Conservation (phyloP, 2,888 invertebrate species). For the Sisyra terminalis region DNA sequence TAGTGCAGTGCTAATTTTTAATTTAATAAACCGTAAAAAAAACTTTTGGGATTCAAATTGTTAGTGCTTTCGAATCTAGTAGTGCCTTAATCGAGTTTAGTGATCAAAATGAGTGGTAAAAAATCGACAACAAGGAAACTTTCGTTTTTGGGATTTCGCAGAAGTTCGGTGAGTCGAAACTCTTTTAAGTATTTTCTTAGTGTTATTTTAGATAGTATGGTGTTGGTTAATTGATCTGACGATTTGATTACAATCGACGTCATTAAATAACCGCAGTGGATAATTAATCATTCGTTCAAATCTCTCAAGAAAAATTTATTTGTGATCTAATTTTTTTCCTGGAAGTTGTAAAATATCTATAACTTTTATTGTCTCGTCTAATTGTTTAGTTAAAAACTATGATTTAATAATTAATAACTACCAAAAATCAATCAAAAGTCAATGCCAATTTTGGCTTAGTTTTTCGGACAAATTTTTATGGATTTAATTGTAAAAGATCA, state of each 20-base stretch:
- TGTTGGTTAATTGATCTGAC: too few species aligned
- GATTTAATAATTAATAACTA: too few species aligned
- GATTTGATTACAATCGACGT: too few species aligned
- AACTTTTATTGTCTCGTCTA: too few species aligned
- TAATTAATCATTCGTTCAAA: too few species aligned
- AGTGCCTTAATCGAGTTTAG: background rate
- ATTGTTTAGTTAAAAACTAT: too few species aligned
- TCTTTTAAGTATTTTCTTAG: background rate
- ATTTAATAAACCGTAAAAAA: background rate
- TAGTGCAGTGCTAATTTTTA: background rate
- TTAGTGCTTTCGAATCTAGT: background rate
- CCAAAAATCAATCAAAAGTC: too few species aligned
- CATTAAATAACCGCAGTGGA: too few species aligned
- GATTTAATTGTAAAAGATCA: too few species aligned
- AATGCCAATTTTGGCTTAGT: too few species aligned
- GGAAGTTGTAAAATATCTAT: too few species aligned
- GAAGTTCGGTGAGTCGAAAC: constrained; percentile 4
- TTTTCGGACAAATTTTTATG: too few species aligned
- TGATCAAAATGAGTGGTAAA: background rate
- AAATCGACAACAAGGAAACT: constrained; percentile 5
- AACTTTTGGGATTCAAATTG: background rate
- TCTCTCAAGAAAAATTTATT: background rate
- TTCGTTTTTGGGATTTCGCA: constrained; percentile 7
- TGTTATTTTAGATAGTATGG: background rate
- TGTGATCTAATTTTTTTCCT: background rate